Evolutionary conservation across 2,113 vertebrate species (phyloP).

Genomic region (Amphilophus citrinellus): DNA sequence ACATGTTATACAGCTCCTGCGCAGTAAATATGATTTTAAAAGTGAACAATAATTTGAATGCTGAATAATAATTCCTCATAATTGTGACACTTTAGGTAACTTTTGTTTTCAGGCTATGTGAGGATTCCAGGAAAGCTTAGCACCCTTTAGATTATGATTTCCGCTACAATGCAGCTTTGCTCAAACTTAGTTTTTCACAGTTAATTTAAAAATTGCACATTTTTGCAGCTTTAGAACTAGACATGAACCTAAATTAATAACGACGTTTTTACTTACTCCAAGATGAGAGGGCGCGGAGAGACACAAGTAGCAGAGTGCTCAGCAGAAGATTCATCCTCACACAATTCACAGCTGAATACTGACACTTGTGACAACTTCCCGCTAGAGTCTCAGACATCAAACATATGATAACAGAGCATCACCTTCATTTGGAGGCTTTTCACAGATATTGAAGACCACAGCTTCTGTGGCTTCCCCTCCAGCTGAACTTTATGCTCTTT

Average conservation of each 20-base stretch:
- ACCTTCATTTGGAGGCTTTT: no score
- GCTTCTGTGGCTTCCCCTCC: background rate
- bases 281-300: background rate
- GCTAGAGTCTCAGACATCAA: background rate
- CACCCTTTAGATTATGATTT: fast-evolving
- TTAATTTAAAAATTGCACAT: fast-evolving
- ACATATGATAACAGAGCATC: background rate
- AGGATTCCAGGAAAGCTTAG: background rate
- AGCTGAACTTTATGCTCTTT: background rate
- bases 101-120: background rate
- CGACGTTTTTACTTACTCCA: slow-evolving; percentile 46
- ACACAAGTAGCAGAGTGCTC: slow-evolving; percentile 35
- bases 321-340: slow-evolving; percentile 54
- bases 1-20: background rate
- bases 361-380: background rate
- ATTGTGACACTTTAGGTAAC: background rate
- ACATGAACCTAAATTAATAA: fast-evolving
- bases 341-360: background rate
- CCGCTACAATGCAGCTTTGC: background rate
- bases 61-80: background rate
- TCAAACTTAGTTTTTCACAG: background rate
- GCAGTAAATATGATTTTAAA: background rate
- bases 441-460: background rate
- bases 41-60: background rate
- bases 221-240: background rate